Evolutionary conservation across 2,888 invertebrate species (phyloP), one percentile per base, ranked within the genome.

Genomic region (Melanchra persicariae): DNA sequence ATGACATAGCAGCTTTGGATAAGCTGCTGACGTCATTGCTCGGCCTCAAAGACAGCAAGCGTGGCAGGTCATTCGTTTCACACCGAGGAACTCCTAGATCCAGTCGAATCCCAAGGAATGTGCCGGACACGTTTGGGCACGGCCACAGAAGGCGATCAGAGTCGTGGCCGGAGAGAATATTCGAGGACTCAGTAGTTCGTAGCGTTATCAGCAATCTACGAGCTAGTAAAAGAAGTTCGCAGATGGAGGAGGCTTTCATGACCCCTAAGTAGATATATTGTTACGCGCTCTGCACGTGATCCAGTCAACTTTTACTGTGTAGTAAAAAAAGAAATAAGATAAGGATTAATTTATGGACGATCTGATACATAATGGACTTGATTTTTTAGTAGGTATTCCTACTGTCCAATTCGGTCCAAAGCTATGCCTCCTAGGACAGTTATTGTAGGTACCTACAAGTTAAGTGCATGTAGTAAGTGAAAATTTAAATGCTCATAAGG

Each of bases 1-100:
- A 97, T 73, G 97, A 97, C 83, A 96, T 97, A 47, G 97, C 96
- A 40, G 96, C 96, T 2, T 90, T 97, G 60, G 97, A 97, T 86
- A 97, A 97, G 87, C 93, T 97, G 26, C 95, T 97, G 17, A 96
- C 96, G 34, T 96, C 96, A 43, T 91, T 97, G 22, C 89, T 97
- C 24, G 96, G 96, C 45, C 92, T 96, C 15, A 96, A 94, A 70
- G 93, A 96, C 26, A 89, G 78, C 37, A 90, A 83, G 57, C 81
- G 90, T 61, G 78, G 82, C n/a, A 87, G 91, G 70, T 93, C 95
- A 0, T 93, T 92, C 61, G 84, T 90, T n/a, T 95, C 95, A 0
- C 93, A 93, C 55, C 87, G 91, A 45, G 92, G 90, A 8, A 94
- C 95, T 2, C 95, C 95, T 0, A 90, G 94, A 67, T 81, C 90